These are phyloP conservation scores for Rambutsinella grinnellia DNA, from an alignment of 2,888 invertebrate genomes.

Conservation along the genomic window DNA sequence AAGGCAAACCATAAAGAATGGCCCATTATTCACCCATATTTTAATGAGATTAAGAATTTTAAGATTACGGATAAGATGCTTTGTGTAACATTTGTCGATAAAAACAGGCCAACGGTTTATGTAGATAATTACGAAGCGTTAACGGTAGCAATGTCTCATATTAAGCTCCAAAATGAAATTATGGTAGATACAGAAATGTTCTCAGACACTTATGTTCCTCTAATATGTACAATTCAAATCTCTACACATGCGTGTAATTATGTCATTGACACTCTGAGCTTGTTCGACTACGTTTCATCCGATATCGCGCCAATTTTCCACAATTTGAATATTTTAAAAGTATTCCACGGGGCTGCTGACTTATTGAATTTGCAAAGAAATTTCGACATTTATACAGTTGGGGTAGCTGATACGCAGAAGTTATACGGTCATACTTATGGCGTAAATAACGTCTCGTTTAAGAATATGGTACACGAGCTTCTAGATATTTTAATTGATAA, in stretches of 20 bases:
- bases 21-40: not conserved
- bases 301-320: not conserved
- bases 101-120: not conserved
- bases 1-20: not conserved
- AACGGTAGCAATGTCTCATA: not conserved
- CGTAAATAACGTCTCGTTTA: not conserved
- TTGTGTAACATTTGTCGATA: not conserved
- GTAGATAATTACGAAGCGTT: not conserved
- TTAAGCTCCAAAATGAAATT: not conserved
- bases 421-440: not conserved
- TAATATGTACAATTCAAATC: constrained; percentile 18
- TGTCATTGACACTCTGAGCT: constrained; percentile 14
- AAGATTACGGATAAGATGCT: not conserved
- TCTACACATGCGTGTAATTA: not conserved
- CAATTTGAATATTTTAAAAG: constrained; percentile 8
- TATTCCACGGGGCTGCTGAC: constrained; percentile 9
- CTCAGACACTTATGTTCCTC: not conserved
- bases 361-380: constrained; percentile 5
- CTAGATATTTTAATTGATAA: not conserved
- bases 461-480: not conserved
- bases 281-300: not conserved
- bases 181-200: constrained; percentile 9
- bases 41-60: not conserved
- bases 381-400: constrained; percentile 11
- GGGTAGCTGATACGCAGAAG: constrained; percentile 12